These are phyloP conservation scores for Rallus crepitans DNA, from an alignment of 2,797 vertebrate species.

Conservation along the genomic window DNA sequence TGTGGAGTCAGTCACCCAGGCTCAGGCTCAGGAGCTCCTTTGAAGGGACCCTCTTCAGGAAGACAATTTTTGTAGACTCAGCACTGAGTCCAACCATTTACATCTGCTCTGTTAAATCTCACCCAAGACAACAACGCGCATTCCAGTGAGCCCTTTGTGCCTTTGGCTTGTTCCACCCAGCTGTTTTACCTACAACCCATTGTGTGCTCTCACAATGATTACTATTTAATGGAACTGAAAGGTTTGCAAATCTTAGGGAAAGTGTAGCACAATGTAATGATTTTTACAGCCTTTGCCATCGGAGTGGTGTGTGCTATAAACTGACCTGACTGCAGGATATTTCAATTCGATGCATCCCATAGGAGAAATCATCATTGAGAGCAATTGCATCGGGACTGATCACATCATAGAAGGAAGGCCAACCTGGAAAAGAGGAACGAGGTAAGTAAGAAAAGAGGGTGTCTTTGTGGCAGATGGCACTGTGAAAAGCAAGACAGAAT, in stretches of 20 bases:
- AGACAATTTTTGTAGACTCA: constrained; percentile 34
- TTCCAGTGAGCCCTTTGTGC: constrained; percentile 38
- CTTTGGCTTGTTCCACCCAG: constrained; percentile 12
- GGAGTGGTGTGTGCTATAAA: constrained; percentile 25
- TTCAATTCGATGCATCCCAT: constrained; percentile 94
- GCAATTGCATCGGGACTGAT: constrained; percentile 84
- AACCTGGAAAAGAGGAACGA: constrained; percentile 81
- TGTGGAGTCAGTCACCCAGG: neutral
- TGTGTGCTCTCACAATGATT: constrained; percentile 31
- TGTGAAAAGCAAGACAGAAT: neutral
- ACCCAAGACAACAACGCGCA: neutral
- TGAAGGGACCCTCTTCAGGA: constrained; percentile 38
- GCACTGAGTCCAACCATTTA: neutral
- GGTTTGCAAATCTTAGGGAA: neutral
- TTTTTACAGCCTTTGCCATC: constrained; percentile 49
- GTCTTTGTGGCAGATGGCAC: neutral
- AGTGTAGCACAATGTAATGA: neutral
- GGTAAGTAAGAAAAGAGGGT: neutral
- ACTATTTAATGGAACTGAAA: constrained; percentile 35
- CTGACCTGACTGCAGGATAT: constrained; percentile 92
- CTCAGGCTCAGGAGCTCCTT: constrained; percentile 22
- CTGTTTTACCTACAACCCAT: neutral
- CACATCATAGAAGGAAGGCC: constrained; percentile 95
- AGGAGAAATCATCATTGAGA: constrained; percentile 89
- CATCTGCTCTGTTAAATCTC: constrained; percentile 57